Conservation (phyloP, 2,888 invertebrate species). For the Congeria kusceri region DNA sequence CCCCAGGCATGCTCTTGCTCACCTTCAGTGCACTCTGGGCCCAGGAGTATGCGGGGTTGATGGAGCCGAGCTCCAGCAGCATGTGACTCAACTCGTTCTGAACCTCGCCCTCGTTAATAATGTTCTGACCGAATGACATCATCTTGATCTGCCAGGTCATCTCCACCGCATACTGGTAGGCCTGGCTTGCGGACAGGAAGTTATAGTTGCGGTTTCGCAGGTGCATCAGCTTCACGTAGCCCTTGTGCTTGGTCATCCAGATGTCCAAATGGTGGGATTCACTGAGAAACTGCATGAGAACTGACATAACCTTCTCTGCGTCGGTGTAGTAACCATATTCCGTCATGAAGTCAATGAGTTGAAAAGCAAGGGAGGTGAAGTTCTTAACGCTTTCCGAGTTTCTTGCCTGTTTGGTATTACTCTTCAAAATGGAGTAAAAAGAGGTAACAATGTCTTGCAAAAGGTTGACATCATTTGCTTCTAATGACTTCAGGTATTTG, state of each 20-base stretch:
- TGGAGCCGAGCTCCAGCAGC: slow-evolving; percentile 78
- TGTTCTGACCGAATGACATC: slow-evolving; percentile 82
- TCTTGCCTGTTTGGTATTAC: slow-evolving; percentile 67
- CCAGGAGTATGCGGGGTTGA: slow-evolving; percentile 78
- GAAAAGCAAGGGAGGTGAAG: slow-evolving; percentile 75
- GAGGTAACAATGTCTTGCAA: slow-evolving; percentile 73
- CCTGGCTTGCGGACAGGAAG: slow-evolving; percentile 71
- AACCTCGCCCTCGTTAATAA: slow-evolving; percentile 74
- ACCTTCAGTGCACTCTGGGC: slow-evolving; percentile 79
- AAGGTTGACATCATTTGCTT: slow-evolving; percentile 69
- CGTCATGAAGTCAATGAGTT: slow-evolving; percentile 74
- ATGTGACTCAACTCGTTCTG: slow-evolving; percentile 74
- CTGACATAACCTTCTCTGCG: slow-evolving; percentile 73
- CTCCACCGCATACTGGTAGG: slow-evolving; percentile 75
- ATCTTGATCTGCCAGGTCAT: slow-evolving; percentile 78
- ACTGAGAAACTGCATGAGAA: slow-evolving; percentile 72
- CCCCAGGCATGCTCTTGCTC: slow-evolving; percentile 11
- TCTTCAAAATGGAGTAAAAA: slow-evolving; percentile 70
- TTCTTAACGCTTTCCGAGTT: slow-evolving; percentile 71
- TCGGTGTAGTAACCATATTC: slow-evolving; percentile 74
- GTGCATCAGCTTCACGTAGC: slow-evolving; percentile 78
- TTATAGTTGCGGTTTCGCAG: slow-evolving; percentile 77
- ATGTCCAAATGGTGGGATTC: slow-evolving; percentile 74
- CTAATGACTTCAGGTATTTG: slow-evolving; percentile 76
- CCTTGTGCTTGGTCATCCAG: slow-evolving; percentile 78